A percentile compares a stretch with the other conserved stretches of the same genome.
Conservation (phyloP, 2,888 invertebrate genomes). For the Prosopocoilus inquinatus region DNA sequence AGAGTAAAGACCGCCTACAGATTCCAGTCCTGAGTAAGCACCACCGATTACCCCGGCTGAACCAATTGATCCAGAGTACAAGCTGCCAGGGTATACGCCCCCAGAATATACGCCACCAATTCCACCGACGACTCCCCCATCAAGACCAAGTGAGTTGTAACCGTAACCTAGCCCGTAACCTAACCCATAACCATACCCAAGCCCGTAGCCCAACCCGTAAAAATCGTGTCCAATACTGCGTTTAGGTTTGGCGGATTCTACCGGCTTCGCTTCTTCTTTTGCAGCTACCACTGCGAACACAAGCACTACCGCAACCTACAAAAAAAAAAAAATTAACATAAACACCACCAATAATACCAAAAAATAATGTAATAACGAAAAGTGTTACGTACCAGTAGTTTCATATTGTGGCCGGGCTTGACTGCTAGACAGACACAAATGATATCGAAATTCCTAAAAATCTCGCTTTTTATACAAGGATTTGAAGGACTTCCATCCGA, state of each 20-base stretch:
- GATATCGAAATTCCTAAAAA: conserved; percentile 16
- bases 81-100: not conserved
- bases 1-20: not conserved
- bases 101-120: not conserved
- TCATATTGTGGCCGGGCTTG: conserved; percentile 13
- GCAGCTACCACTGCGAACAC: not conserved
- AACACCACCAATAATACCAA: not conserved
- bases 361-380: too few relatives aligned
- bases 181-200: not conserved
- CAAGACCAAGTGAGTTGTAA: not conserved
- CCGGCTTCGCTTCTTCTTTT: not conserved
- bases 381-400: conserved; percentile 15
- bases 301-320: not conserved
- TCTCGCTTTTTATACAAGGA: conserved; percentile 17
- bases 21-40: too few relatives aligned
- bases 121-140: conserved; percentile 2
- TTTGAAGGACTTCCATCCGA: conserved; percentile 10
- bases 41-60: too few relatives aligned
- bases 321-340: not conserved
- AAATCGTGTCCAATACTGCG: conserved; percentile 1
- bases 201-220: conserved; percentile 11
- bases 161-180: too few relatives aligned
- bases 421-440: conserved; percentile 13
- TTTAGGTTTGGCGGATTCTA: conserved; percentile 10
- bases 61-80: not conserved